Base-by-base conservation (phyloP, 2,888 invertebrate species). In the Drosophila neotestacea region DNA sequence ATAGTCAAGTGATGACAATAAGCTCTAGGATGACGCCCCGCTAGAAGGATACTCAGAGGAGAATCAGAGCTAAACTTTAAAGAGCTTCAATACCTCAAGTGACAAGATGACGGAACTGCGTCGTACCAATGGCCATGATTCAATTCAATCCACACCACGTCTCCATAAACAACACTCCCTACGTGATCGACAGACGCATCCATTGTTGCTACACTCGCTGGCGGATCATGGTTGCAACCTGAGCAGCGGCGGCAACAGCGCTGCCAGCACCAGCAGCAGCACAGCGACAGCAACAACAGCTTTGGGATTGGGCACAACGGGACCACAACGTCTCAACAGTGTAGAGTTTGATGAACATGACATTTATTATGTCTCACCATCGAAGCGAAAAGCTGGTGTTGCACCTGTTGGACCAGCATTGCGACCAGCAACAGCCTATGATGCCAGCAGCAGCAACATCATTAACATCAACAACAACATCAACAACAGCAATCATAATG, bases 361-460 rank as follows among this genome's bases (percentile, higher is more conserved):
- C 48, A 90, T 92, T 62, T 92, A 91, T 73, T 92, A 91, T 72
- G 90, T 92, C 0, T 92, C 92, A 11, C 92, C 92, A 4, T 90
- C 92, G 28, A 92, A 92, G 54, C 90, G 91, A 79, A 91, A 91
- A 90, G 79, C 77, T 62, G 74, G 68, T 34, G 68, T 86, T 30
- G 86, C 90, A 38, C 90, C 90, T 47, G 73, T 67, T 22, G 84
- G 82, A 51, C 77, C 90, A 4, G 62, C 85, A 2, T 72, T 89
- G 42, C 78, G 85, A 27, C 85, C 89, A 4, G 78, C 89, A 1
- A 59, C 62, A 2, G 83, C 90, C 16, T 87, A 85, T 10, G 84
- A 79, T 30, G 78, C 27, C 9, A 42, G 13, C 51, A 56, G 22
- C 73, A 54, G 7, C 34, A 59, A 6, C 11, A 54, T 11, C 41